Evolutionary conservation across 2,888 invertebrate species (phyloP).

Genomic region (Lithodes maja): DNA sequence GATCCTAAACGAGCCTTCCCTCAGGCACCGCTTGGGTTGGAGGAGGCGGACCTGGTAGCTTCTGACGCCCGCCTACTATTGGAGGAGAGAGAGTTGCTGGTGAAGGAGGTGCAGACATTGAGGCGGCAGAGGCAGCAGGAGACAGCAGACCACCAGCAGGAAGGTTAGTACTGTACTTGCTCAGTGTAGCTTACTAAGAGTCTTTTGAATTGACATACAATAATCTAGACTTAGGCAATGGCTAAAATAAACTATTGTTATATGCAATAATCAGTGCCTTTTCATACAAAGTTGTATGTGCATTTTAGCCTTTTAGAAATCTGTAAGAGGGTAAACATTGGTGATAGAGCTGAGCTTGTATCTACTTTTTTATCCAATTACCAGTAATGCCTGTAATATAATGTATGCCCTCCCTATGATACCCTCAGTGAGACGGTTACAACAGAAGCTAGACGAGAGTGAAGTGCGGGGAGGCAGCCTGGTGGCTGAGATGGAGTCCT

Average conservation of each 20-base stretch:
- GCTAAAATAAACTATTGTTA: too few relatives aligned
- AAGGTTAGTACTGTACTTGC: conserved; percentile 1
- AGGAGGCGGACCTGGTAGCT: conserved; percentile 57
- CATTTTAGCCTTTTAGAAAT: too few relatives aligned
- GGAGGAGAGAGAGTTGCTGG: conserved; percentile 51
- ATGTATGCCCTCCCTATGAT: not conserved
- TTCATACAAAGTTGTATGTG: too few relatives aligned
- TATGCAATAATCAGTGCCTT: too few relatives aligned
- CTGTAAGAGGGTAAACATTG: too few relatives aligned
- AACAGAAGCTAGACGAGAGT: conserved; percentile 40
- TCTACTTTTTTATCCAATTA: not conserved
- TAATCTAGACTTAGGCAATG: too few relatives aligned
- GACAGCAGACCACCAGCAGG: conserved; percentile 2
- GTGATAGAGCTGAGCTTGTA: too few relatives aligned
- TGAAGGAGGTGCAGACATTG: conserved; percentile 40
- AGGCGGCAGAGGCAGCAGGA: conserved; percentile 40
- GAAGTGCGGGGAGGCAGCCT: conserved; percentile 14
- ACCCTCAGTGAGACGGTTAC: conserved; percentile 24
- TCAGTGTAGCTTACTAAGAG: too few relatives aligned
- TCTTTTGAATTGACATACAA: too few relatives aligned
- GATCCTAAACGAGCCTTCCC: too few relatives aligned
- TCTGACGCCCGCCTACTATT: conserved; percentile 51
- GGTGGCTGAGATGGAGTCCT: conserved; percentile 31
- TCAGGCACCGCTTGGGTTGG: conserved; percentile 49
- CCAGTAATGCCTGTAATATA: not conserved